Evolutionary conservation across 1,140 invertebrate species (phyloP).

Genomic region (Achroia grisella): DNA sequence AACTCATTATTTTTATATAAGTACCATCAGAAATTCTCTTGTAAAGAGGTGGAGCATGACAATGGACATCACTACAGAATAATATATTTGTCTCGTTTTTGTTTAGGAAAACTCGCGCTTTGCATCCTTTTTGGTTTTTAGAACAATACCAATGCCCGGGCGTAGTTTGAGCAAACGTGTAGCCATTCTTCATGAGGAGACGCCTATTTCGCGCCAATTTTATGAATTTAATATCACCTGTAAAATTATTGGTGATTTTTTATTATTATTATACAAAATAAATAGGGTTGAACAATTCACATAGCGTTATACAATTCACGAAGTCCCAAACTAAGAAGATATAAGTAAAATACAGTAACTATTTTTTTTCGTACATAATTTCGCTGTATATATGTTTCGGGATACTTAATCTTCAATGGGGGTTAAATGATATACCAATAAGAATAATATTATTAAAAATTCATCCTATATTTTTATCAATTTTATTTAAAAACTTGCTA

Average conservation of each 20-base stretch:
- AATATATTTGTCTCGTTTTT: not conserved
- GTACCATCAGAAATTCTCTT: conserved; percentile 4
- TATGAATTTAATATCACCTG: conserved; percentile 21
- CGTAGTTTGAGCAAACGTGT: conserved; percentile 19
- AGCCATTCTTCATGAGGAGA: conserved; percentile 27
- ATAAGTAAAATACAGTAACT: too few species aligned
- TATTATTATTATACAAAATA: too few species aligned
- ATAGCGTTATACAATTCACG: too few species aligned
- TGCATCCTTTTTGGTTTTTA: conserved; percentile 20
- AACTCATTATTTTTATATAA: not conserved
- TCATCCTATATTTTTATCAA: too few species aligned
- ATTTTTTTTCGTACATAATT: too few species aligned
- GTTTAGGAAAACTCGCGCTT: conserved; percentile 18
- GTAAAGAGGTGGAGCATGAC: conserved; percentile 15
- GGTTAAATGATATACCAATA: too few species aligned
- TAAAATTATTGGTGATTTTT: conserved; percentile 1
- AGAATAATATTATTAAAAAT: too few species aligned
- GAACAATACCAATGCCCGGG: conserved; percentile 30
- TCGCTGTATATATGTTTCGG: too few species aligned
- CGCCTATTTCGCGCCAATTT: conserved; percentile 12
- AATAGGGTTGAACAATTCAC: too few species aligned
- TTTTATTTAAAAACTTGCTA: too few species aligned
- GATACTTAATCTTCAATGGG: too few species aligned
- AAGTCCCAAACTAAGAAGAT: too few species aligned
- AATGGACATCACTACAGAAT: conserved; percentile 4